Evolutionary conservation across 2,113 vertebrate species (phyloP).

Genomic region (Chrysemys picta): DNA sequence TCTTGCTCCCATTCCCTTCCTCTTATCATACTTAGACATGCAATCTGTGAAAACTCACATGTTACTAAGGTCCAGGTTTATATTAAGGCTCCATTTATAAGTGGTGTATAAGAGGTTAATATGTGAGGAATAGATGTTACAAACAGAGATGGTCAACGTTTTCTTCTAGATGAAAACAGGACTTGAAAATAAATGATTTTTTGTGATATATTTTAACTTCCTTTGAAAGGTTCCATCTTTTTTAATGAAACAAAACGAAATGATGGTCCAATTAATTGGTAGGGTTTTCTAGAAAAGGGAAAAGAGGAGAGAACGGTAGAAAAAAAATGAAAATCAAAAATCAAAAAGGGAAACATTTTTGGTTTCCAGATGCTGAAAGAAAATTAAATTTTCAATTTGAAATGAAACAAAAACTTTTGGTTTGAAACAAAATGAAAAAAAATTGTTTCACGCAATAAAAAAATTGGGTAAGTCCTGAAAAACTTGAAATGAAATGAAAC

Average conservation of each 20-base stretch:
- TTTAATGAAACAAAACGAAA: not conserved
- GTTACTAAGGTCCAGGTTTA: not conserved
- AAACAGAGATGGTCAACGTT: not conserved
- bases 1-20: not conserved
- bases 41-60: not conserved
- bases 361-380: not conserved
- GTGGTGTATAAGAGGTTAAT: not conserved
- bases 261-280: not conserved
- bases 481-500: accelerated
- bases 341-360: not conserved
- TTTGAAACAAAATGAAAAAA: accelerated
- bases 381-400: accelerated
- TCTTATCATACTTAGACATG: not conserved
- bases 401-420: accelerated
- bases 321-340: not conserved
- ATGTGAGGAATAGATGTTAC: not conserved
- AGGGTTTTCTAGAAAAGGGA: not conserved
- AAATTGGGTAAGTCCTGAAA: not conserved
- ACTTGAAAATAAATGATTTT: not conserved
- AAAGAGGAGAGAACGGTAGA: not conserved
- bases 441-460: not conserved
- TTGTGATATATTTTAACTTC: not conserved
- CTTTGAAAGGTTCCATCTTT: not conserved
- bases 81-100: not conserved
- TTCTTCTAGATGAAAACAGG: not conserved